Conservation (phyloP, 35 echinoderm and acorn worm species). For the Patiria miniata region DNA sequence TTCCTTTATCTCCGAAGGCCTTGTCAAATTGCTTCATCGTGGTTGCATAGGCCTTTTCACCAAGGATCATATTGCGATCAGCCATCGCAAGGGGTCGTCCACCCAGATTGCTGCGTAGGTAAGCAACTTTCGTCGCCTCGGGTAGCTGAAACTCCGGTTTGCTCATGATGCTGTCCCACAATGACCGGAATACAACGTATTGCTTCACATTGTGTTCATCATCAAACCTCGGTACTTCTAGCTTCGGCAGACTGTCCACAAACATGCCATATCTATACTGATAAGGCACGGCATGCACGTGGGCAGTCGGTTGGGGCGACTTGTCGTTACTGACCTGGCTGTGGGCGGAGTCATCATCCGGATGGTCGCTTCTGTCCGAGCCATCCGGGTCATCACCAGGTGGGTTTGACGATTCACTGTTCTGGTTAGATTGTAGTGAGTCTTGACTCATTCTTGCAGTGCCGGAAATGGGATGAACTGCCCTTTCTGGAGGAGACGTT, state of each 20-base stretch:
- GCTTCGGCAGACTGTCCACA: slow-evolving; percentile 4
- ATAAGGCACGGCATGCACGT: not conserved
- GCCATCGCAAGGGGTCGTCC: slow-evolving; percentile 2
- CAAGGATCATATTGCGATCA: slow-evolving; percentile 10
- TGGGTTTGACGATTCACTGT: not conserved
- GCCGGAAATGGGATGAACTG: too few species aligned
- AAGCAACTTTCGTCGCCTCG: slow-evolving; percentile 23
- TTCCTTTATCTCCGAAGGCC: slow-evolving; percentile 9
- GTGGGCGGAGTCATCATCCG: not conserved
- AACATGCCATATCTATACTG: not conserved
- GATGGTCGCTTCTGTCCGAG: not conserved
- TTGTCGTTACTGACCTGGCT: not conserved
- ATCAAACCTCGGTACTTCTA: slow-evolving; percentile 20
- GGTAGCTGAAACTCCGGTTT: slow-evolving; percentile 3
- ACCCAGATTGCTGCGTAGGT: slow-evolving; percentile 16
- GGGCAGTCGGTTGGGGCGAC: not conserved
- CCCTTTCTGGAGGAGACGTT: too few species aligned
- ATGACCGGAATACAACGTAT: not conserved
- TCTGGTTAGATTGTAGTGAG: not conserved
- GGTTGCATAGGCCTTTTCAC: not conserved
- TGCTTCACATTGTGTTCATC: slow-evolving; percentile 5
- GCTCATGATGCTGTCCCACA: slow-evolving; percentile 18
- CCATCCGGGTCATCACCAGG: not conserved
- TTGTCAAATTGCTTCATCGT: slow-evolving; percentile 30
- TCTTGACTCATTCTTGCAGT: not conserved